These are phyloP conservation scores for Pomacea canaliculata DNA, from an alignment of 2,888 invertebrate species.

Conservation along the genomic window DNA sequence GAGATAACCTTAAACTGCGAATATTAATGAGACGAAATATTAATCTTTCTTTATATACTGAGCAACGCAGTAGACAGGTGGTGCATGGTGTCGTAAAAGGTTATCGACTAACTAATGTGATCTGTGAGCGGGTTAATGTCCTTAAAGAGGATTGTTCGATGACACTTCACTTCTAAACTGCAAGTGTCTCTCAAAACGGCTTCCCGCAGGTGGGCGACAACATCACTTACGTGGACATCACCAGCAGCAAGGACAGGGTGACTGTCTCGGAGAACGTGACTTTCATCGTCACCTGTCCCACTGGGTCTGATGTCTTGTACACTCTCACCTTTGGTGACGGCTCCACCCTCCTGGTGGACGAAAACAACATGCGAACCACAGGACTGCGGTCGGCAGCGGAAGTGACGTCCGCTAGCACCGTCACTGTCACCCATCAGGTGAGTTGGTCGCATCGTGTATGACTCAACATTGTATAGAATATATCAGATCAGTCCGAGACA, in stretches of 20 bases:
- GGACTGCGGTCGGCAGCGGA: slow-evolving; percentile 28
- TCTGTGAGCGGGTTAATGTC: too few relatives aligned
- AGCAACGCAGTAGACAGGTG: too few relatives aligned
- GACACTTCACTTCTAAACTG: too few relatives aligned
- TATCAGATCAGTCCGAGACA: too few relatives aligned
- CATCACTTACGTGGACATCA: slow-evolving; percentile 59
- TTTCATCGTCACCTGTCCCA: slow-evolving; percentile 52
- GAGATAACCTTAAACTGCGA: too few relatives aligned
- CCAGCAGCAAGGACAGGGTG: slow-evolving; percentile 45
- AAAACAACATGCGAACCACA: slow-evolving; percentile 7
- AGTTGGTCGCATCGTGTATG: background rate
- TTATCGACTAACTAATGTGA: background rate
- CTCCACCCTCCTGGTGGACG: slow-evolving; percentile 40
- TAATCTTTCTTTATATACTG: too few relatives aligned
- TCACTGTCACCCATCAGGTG: slow-evolving; percentile 43
- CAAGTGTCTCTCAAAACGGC: too few relatives aligned
- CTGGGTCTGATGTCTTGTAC: slow-evolving; percentile 58
- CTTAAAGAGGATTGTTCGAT: too few relatives aligned
- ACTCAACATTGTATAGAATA: too few relatives aligned
- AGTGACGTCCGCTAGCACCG: slow-evolving; percentile 36
- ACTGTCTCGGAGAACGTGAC: slow-evolving; percentile 40
- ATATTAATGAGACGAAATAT: too few relatives aligned
- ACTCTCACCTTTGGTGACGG: slow-evolving; percentile 55
- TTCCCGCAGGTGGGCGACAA: slow-evolving; percentile 51
- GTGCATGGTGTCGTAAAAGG: too few relatives aligned